Evolutionary conservation across 1,140 invertebrate species (phyloP), one percentile per base, ranked within the genome.

Genomic region (Mercenaria mercenaria): DNA sequence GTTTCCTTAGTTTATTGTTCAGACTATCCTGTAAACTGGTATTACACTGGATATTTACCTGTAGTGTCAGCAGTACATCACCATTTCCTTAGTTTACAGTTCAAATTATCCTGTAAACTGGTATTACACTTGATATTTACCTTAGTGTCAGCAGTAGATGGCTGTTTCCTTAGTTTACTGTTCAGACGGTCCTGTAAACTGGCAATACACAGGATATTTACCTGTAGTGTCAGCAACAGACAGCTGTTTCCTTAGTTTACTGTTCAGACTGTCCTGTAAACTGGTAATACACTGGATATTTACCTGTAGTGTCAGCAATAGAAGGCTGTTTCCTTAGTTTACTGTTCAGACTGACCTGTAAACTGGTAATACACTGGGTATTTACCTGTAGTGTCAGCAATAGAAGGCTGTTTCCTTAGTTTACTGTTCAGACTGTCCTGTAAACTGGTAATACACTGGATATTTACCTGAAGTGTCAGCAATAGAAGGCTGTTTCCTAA

Each of bases 171-270:
- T 0, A 84, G 59, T 50, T 72, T 64, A 10, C 50, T 72, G 43
- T 69, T 61, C 10, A 84, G 61, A 52, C 43, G 72, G 26, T 67
- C 43, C 37, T 84, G 82, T 26, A 84, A 32, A 52, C 41, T 29
- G 8, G 59, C 43, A 43, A 84, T 84, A 52, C 82, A 84, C 41
- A 72, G 82, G n/a, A n/a, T n/a, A n/a, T n/a, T n/a, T n/a, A 83
- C 81, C 59, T 43, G 18, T 43, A 67, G 23, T 64, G n/a, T 83
- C 37, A 4, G 2, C 13, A 43, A 3, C 13, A 43, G 18, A 83
- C 2, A 18, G 6, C 26, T 34, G 0, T 47, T 50, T 84, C 82
- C 52, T 64, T 0, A 84, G 59, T 50, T 72, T 64, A 10, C 50
- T 72, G 43, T 69, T 61, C 10, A 84, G 61, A 52, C 43, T 84